Evolutionary conservation across 2,888 invertebrate species (phyloP), one percentile per base, ranked within the genome.

Genomic region (Andrena trimmerana): DNA sequence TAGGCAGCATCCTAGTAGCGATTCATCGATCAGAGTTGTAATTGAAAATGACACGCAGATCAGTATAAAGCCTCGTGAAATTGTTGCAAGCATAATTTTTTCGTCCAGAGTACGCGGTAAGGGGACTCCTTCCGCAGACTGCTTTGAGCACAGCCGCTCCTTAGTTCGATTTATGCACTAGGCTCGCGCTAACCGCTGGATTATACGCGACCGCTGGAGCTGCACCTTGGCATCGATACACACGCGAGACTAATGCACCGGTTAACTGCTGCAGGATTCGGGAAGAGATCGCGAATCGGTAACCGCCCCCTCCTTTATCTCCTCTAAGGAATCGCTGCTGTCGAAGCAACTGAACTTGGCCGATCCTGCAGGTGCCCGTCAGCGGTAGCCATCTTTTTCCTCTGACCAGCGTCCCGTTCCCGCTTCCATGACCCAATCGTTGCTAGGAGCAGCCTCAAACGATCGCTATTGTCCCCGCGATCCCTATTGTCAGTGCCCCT

Each of bases 261-360:
- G 70, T 77, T 71, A 79, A 84, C 83, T 82, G 88, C 84, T 85
- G 86, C 84, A 78, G 81, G 86, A 86, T 89, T 89, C 85, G 83
- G 85, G 74, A 81, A 86, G 85, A 83, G 81, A 89, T 88, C 89
- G 85, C 73, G 76, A 83, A 87, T 88, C 88, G 83, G 59, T 59
- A 67, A 69, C 88, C 86, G 85, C 88, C 78, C 77, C 84, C 62
- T 67, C 20, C 81, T 84, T 89, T 90, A 89, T 90, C 89, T 87
- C 68, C 57, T 69, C 75, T 74, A 73, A 54, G 82, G 81, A 86
- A 90, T 90, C 89, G 80, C 83, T 74, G 68, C 73, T 74, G 77
- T 74, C 77, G 50, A 59, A 70, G 54, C 24, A 57, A 57, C 54
- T 24, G 54, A 50, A 52, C 50, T 42, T 50, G 20, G 27, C 62